phyloP scores from a whole-genome alignment of 2,113 vertebrate species.

The Dicaeum eximium region DNA sequence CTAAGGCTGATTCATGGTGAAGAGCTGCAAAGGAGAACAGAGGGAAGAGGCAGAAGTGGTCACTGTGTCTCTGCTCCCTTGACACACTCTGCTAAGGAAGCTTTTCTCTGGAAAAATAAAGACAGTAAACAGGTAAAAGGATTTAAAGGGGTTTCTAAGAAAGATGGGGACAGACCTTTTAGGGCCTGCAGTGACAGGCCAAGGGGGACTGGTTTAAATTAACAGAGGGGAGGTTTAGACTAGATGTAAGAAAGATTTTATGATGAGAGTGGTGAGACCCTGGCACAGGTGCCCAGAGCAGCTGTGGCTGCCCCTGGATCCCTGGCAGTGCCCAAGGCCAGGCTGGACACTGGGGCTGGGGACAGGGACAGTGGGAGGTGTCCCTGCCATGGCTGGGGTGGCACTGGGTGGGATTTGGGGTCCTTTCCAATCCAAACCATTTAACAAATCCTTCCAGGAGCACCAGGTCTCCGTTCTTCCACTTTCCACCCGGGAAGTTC shows the following conservation, averaged over 20 bases:
- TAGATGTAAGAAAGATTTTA: not conserved
- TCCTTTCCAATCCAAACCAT: not conserved
- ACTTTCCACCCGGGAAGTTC: not conserved
- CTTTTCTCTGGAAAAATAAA: not conserved
- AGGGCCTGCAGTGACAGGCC: not conserved
- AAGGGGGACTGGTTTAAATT: not conserved
- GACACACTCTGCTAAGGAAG: rapidly evolving
- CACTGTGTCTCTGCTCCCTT: not conserved
- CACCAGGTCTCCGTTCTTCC: rapidly evolving
- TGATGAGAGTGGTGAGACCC: too few species aligned
- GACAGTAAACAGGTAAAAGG: not conserved
- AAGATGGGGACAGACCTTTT: not conserved
- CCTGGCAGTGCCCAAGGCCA: not conserved
- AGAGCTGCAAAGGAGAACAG: not conserved
- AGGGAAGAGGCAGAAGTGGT: not conserved
- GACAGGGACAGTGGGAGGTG: not conserved
- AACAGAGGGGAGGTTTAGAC: not conserved
- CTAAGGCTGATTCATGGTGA: not conserved
- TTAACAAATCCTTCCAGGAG: not conserved
- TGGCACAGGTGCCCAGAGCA: not conserved
- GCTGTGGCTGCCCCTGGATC: not conserved
- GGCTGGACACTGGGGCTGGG: not conserved
- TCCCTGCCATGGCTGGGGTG: not conserved
- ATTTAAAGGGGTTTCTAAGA: not conserved
- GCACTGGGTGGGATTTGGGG: rapidly evolving